Evolutionary conservation across 2,797 vertebrate species (phyloP), one percentile per base, ranked within the genome.

Genomic region (Pangasius krempfi): DNA sequence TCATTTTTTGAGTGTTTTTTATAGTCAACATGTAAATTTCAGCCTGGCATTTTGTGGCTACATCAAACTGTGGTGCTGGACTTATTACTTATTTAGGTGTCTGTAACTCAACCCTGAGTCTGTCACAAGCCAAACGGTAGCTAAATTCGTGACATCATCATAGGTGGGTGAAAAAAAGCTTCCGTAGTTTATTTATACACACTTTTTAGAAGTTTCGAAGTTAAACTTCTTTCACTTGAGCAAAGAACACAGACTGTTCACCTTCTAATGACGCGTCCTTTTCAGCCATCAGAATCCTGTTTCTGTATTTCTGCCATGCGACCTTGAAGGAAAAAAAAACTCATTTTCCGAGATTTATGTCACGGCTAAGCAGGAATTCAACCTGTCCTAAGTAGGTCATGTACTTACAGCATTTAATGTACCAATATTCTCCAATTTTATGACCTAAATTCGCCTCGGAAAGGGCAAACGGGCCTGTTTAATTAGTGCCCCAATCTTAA

Each of bases 351-450:
- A 64, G 72, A 79, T 84, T 60, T 54, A 80, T 85, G 86, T 87
- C 86, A 66, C 7, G n/a, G 20, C 58, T 18, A 62, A 40, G 80
- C 40, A 84, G 30, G 52, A 87, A 85, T 85, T 87, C 52, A 81
- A 72, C 86, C 89, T 81, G 89, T 78, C 81, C 86, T 87, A 87
- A 87, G 73, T 87, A 84, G 82, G 89, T 58, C 89, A 27, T 76
- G 54, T 72, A 54, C 80, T 66, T 58, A 76, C 85, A 81, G 54
- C 73, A 52, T 87, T 80, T 87, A 66, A 52, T 62, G 75, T 64
- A 87, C 44, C 82, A 87, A 85, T 75, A 82, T 80, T 86, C 85
- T 16, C 22, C 44, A 72, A 76, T 82, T 86, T 87, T 68, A 44
- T 88, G 85, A 73, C 84, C 79, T 56, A 89, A 78, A 70, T 90